Conservation (phyloP, 2,888 invertebrate genomes). For the Lomographa bimaculata region DNA sequence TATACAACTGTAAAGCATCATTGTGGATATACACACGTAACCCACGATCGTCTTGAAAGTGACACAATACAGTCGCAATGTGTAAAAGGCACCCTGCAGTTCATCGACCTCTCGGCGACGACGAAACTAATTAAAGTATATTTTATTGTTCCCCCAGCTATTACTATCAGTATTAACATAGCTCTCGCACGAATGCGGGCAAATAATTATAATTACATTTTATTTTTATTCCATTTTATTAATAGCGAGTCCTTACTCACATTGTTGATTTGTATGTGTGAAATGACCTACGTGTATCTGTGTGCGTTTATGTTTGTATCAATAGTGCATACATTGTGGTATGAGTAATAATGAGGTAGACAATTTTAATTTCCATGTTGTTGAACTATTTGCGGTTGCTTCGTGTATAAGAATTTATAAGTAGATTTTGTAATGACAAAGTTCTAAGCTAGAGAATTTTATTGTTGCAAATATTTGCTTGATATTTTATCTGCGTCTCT, state of each 20-base stretch:
- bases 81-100: slow-evolving; percentile 38
- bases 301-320: too few species aligned
- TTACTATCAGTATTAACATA: slow-evolving; percentile 66
- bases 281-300: background rate
- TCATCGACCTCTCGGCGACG: slow-evolving; percentile 48
- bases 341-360: too few species aligned
- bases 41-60: slow-evolving; percentile 24
- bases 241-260: slow-evolving; percentile 40
- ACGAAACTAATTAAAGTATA: slow-evolving; percentile 77
- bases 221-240: slow-evolving; percentile 71
- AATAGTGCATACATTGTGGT: too few species aligned
- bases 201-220: slow-evolving; percentile 79
- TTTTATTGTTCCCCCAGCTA: slow-evolving; percentile 79
- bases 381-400: too few species aligned
- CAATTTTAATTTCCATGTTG: too few species aligned
- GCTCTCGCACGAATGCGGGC: slow-evolving; percentile 75
- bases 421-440: too few species aligned
- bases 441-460: too few species aligned
- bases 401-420: too few species aligned
- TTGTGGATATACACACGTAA: too few species aligned
- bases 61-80: slow-evolving; percentile 24
- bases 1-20: too few species aligned
- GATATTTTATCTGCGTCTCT: too few species aligned
- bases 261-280: slow-evolving; percentile 29
- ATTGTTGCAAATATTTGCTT: too few species aligned